A percentile compares a stretch with the other conserved stretches of the same genome.
phyloP scores from a whole-genome alignment of 2,797 vertebrate species.

The Discoglossus pictus region DNA sequence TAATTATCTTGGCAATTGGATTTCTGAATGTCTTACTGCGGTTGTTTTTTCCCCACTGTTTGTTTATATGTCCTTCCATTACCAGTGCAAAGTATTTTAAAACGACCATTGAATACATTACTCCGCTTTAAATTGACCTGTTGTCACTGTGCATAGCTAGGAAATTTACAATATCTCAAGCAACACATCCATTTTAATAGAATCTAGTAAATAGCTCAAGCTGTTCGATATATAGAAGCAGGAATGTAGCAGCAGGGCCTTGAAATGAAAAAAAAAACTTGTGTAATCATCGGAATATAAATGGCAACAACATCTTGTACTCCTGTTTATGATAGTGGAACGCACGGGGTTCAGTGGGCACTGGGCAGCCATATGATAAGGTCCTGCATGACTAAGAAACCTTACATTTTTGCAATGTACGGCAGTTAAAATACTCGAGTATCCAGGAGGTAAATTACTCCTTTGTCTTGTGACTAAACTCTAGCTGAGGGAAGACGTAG shows the following conservation, averaged over 20 bases:
- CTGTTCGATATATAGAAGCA: slow-evolving; percentile 54
- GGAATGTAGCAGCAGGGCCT: slow-evolving; percentile 60
- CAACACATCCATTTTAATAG: slow-evolving; percentile 56
- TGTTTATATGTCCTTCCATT: no score
- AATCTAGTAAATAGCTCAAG: slow-evolving; percentile 67
- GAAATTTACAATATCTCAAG: slow-evolving; percentile 48
- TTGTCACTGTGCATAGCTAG: slow-evolving; percentile 54
- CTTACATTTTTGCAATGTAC: slow-evolving; percentile 55
- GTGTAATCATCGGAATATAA: slow-evolving; percentile 70
- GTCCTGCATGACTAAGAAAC: slow-evolving; percentile 64
- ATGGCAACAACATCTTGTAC: slow-evolving; percentile 58
- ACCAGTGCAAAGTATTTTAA: slow-evolving; percentile 42
- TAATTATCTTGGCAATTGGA: no score
- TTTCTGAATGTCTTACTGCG: no score
- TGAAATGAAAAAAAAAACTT: slow-evolving; percentile 74
- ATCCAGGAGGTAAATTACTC: slow-evolving; percentile 53
- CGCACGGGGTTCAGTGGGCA: slow-evolving; percentile 64
- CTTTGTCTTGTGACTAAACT: slow-evolving; percentile 59
- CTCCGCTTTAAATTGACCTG: slow-evolving; percentile 45
- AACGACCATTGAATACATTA: slow-evolving; percentile 44
- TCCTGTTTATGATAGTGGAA: slow-evolving; percentile 62
- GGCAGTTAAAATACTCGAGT: slow-evolving; percentile 52
- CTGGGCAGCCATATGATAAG: slow-evolving; percentile 60
- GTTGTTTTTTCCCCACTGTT: no score
- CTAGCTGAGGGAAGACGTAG: slow-evolving; percentile 54